These are phyloP conservation scores for Eilema depressum DNA, from an alignment of 2,888 invertebrate species.

Conservation along the genomic window DNA sequence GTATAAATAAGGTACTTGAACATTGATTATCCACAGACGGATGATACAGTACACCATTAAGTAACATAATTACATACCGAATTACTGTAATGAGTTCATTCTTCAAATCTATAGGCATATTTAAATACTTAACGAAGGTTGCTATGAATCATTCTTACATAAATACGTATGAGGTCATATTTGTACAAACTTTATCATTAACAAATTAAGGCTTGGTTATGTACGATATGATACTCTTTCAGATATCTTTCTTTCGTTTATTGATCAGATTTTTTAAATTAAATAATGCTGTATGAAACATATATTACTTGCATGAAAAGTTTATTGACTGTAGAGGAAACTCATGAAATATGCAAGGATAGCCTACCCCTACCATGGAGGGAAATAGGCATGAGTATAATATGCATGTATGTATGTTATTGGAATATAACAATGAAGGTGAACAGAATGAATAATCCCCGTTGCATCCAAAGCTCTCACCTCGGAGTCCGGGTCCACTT, in stretches of 20 bases:
- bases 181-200: slow-evolving; percentile 38
- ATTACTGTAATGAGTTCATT: slow-evolving; percentile 35
- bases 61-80: slow-evolving; percentile 28
- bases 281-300: neutral
- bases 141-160: slow-evolving; percentile 43
- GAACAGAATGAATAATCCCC: too few species aligned
- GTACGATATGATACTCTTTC: neutral
- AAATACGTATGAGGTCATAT: slow-evolving; percentile 43
- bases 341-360: too few species aligned
- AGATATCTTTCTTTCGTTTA: neutral
- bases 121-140: slow-evolving; percentile 38
- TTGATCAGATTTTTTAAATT: neutral
- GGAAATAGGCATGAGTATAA: too few species aligned
- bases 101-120: slow-evolving; percentile 37
- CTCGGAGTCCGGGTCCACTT: too few species aligned
- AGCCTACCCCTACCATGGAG: too few species aligned
- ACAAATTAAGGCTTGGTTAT: slow-evolving; percentile 21
- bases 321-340: too few species aligned
- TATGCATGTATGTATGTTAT: too few species aligned
- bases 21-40: slow-evolving; percentile 7
- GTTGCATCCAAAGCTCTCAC: too few species aligned
- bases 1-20: neutral
- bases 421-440: too few species aligned
- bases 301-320: too few species aligned
- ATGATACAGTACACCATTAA: slow-evolving; percentile 23